Evolutionary conservation across 1,140 invertebrate genomes (phyloP).

Genomic region (Aphelenchoides avenae): DNA sequence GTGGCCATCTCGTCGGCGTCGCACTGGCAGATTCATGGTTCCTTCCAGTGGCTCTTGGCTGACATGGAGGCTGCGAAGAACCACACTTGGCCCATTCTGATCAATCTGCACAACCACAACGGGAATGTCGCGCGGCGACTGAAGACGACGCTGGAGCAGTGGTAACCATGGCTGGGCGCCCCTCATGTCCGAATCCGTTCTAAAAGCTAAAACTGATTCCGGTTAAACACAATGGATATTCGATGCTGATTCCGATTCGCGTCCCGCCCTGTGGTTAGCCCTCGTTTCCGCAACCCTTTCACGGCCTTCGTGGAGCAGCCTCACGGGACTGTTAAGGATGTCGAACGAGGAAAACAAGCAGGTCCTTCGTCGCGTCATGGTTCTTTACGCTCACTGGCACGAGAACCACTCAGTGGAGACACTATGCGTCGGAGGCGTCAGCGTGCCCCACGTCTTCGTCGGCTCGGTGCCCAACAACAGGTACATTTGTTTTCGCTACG

Average conservation of each 20-base stretch:
- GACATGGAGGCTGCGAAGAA: conserved; percentile 35
- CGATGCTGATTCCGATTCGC: too few species aligned
- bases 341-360: conserved; percentile 22
- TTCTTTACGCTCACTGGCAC: conserved; percentile 37
- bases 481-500: conserved; percentile 15
- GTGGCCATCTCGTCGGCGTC: conserved; percentile 22
- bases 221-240: too few species aligned
- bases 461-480: conserved; percentile 43
- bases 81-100: conserved; percentile 36
- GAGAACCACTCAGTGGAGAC: conserved; percentile 34
- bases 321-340: too few species aligned
- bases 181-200: too few species aligned
- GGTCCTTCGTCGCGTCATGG: conserved; percentile 37
- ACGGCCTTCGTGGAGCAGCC: too few species aligned
- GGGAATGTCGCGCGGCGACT: conserved; percentile 21
- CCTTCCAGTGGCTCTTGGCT: conserved; percentile 30
- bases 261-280: too few species aligned
- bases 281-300: too few species aligned
- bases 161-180: too few species aligned
- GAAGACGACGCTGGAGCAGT: conserved; percentile 15
- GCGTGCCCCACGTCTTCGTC: conserved; percentile 36
- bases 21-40: conserved; percentile 32
- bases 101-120: conserved; percentile 42
- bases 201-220: too few species aligned
- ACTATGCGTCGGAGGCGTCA: conserved; percentile 31